phyloP scores from a whole-genome alignment of 2,797 vertebrate genomes.

The Parauchenoglanis punctatus region DNA sequence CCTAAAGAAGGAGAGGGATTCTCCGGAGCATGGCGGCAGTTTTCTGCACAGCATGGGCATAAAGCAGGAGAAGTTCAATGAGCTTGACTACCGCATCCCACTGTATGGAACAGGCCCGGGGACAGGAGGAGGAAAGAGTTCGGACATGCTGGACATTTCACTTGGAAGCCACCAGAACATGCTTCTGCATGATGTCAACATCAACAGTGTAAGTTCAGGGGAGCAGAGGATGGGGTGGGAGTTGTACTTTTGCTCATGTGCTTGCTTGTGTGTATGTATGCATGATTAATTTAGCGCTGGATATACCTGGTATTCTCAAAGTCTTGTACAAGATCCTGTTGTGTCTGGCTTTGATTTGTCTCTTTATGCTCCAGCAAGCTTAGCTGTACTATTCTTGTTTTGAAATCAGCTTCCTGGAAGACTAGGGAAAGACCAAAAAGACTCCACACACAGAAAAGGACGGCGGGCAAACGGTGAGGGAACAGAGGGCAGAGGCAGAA shows the following conservation, averaged over 20 bases:
- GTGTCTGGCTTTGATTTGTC: neutral
- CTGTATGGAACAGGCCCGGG: slow-evolving; percentile 68
- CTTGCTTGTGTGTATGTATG: neutral
- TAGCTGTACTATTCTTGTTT: slow-evolving; percentile 21
- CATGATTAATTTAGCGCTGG: neutral
- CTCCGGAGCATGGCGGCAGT: slow-evolving; percentile 76
- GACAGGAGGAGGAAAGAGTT: slow-evolving; percentile 71
- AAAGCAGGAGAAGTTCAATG: slow-evolving; percentile 91
- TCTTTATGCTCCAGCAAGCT: neutral
- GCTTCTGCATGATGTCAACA: slow-evolving; percentile 90
- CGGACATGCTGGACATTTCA: slow-evolving; percentile 80
- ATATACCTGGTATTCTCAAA: neutral
- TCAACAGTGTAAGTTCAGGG: slow-evolving; percentile 73
- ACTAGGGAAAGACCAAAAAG: slow-evolving; percentile 84
- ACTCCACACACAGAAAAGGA: slow-evolving; percentile 84
- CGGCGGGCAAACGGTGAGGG: slow-evolving; percentile 91
- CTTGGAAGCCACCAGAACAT: slow-evolving; percentile 81
- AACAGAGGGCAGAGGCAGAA: slow-evolving; percentile 91
- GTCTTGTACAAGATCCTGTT: neutral
- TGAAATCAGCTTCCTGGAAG: slow-evolving; percentile 75
- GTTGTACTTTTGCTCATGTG: too few species aligned
- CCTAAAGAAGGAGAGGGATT: slow-evolving; percentile 95
- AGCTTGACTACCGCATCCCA: slow-evolving; percentile 86
- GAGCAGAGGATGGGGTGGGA: neutral
- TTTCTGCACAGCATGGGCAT: slow-evolving; percentile 88